Conservation (phyloP, 2,113 vertebrate genomes). For the Toxotes chatareus region DNA sequence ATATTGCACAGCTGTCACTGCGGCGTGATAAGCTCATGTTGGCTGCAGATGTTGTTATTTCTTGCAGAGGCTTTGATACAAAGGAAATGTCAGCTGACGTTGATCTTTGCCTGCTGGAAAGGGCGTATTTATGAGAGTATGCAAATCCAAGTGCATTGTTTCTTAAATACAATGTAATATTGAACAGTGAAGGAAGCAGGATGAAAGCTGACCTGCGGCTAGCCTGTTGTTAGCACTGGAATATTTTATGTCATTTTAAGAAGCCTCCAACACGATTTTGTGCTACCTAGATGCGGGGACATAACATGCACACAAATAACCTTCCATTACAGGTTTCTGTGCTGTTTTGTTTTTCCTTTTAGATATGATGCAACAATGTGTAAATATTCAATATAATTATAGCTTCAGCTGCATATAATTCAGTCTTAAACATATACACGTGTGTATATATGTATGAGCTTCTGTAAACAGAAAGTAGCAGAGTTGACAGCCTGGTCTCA, state of each 20-base stretch:
- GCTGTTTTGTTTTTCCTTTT: background rate
- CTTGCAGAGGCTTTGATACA: constrained; percentile 63
- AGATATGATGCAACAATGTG: background rate
- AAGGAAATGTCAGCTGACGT: constrained; percentile 69
- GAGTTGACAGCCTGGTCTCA: no score
- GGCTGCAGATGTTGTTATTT: constrained; percentile 67
- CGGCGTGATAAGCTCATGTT: constrained; percentile 40
- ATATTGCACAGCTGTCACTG: constrained; percentile 37
- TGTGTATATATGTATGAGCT: background rate
- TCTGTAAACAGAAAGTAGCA: background rate
- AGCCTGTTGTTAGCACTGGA: background rate
- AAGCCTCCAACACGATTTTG: background rate
- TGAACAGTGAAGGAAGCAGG: constrained; percentile 73
- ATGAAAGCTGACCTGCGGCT: constrained; percentile 56
- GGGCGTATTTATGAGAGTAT: constrained; percentile 67
- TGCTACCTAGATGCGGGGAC: background rate
- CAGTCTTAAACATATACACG: background rate
- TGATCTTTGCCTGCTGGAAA: constrained; percentile 66
- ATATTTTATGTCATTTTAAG: constrained; percentile 26
- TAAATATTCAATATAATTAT: background rate
- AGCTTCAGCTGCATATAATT: background rate
- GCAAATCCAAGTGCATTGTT: constrained; percentile 80
- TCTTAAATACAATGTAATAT: constrained; percentile 77
- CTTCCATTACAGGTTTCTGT: background rate
- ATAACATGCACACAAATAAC: background rate